These are phyloP conservation scores for Ctenicera cuprea DNA, from an alignment of 2,888 invertebrate genomes.

Conservation along the genomic window DNA sequence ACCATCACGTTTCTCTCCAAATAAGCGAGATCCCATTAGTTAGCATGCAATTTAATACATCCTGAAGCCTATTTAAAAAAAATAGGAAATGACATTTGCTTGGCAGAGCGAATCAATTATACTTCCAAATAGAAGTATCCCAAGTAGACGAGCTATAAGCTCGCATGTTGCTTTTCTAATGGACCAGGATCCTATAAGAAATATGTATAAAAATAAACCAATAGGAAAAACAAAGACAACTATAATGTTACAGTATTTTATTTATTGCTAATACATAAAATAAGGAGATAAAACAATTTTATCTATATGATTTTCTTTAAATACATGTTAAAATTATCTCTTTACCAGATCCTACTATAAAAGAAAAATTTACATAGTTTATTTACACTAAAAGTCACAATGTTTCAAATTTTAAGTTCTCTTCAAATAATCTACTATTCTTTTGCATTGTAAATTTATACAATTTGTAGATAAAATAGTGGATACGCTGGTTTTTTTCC, in stretches of 20 bases:
- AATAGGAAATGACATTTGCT: too few species aligned
- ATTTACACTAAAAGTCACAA: conserved; percentile 42
- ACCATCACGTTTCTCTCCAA: too few species aligned
- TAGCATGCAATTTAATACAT: too few species aligned
- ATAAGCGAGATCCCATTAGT: too few species aligned
- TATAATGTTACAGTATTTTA: conserved; percentile 54
- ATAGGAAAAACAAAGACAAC: background rate
- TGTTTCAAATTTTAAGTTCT: conserved; percentile 30
- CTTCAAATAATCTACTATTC: conserved; percentile 12
- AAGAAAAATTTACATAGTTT: conserved; percentile 47
- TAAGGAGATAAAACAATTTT: conserved; percentile 64
- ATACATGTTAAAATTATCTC: conserved; percentile 61
- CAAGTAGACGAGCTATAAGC: too few species aligned
- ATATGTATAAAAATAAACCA: background rate
- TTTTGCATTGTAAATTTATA: conserved; percentile 39
- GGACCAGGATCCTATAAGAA: too few species aligned
- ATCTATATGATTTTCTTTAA: conserved; percentile 61
- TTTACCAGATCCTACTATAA: conserved; percentile 57
- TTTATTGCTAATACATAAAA: conserved; percentile 65
- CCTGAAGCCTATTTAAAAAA: too few species aligned
- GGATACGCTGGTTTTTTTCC: conserved; percentile 28
- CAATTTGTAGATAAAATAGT: conserved; percentile 41
- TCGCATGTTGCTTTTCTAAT: too few species aligned
- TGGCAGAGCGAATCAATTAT: too few species aligned
- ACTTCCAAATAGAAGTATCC: too few species aligned